Conservation (phyloP, 1,140 invertebrate genomes). For the Nephila pilipes region DNA sequence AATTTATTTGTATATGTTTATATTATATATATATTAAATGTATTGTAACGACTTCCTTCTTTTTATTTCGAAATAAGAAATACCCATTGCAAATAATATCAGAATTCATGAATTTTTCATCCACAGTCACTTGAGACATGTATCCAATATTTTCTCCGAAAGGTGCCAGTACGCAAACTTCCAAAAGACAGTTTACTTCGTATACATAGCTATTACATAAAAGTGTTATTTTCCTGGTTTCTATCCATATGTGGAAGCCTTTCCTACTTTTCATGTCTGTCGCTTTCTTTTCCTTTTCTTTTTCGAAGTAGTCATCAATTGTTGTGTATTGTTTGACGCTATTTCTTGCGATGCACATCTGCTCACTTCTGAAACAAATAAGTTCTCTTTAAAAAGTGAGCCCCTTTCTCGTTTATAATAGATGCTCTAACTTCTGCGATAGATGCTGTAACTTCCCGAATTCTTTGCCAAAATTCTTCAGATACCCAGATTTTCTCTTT, state of each 20-base stretch:
- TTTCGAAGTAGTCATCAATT: conserved; percentile 44
- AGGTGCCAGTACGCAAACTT: neutral
- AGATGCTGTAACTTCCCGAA: conserved; percentile 24
- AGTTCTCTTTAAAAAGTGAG: neutral
- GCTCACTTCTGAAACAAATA: conserved; percentile 55
- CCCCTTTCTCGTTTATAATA: conserved; percentile 30
- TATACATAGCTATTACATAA: neutral
- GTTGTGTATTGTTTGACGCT: conserved; percentile 28
- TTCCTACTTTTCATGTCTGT: neutral
- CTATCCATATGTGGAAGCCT: neutral
- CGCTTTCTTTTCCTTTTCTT: neutral
- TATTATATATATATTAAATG: too few species aligned
- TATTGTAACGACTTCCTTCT: too few species aligned
- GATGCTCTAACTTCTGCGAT: neutral
- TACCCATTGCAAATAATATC: too few species aligned
- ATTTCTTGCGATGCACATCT: conserved; percentile 38
- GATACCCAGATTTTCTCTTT: neutral
- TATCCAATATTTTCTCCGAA: too few species aligned
- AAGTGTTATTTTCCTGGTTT: neutral
- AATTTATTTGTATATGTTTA: too few species aligned
- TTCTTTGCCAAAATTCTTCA: conserved; percentile 1
- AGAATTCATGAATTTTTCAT: too few species aligned
- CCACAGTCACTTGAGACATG: too few species aligned
- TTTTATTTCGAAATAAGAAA: too few species aligned
- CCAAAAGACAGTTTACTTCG: neutral